A percentile compares a stretch with the other conserved stretches of the same genome.
These are phyloP conservation scores for Caenorhabditis panamensis DNA, from an alignment of 2,888 invertebrate species.

Conservation along the genomic window DNA sequence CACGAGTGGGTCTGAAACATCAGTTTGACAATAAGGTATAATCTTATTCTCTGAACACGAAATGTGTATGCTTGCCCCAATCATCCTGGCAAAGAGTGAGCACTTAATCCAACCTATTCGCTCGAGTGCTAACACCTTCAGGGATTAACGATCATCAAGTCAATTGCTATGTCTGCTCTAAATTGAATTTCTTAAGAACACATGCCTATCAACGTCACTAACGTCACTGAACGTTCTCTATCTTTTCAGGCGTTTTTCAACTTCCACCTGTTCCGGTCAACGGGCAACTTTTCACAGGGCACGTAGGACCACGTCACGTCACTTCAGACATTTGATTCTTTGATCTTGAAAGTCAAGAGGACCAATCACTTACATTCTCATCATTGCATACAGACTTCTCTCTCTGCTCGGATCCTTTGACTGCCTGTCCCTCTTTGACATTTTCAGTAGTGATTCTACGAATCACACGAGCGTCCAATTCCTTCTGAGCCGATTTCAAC, in stretches of 20 bases:
- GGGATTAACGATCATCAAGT: no score
- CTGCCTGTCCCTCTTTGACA: not conserved
- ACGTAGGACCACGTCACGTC: not conserved
- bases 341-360: no score
- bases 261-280: not conserved
- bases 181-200: not conserved
- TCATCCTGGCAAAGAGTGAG: no score
- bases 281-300: not conserved
- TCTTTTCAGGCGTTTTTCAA: not conserved
- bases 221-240: not conserved
- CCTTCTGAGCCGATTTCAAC: slow-evolving; percentile 21
- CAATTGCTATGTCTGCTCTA: no score
- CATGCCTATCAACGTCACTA: not conserved
- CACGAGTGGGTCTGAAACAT: not conserved
- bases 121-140: no score
- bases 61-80: no score
- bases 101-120: no score
- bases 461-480: not conserved
- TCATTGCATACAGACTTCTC: not conserved
- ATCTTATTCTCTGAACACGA: no score
- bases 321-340: not conserved
- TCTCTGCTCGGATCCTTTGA: not conserved
- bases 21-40: no score
- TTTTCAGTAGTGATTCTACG: no score
- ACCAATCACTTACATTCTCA: slow-evolving; percentile 13